phyloP scores from a whole-genome alignment of 2,888 invertebrate genomes.

The Metalampra italica region DNA sequence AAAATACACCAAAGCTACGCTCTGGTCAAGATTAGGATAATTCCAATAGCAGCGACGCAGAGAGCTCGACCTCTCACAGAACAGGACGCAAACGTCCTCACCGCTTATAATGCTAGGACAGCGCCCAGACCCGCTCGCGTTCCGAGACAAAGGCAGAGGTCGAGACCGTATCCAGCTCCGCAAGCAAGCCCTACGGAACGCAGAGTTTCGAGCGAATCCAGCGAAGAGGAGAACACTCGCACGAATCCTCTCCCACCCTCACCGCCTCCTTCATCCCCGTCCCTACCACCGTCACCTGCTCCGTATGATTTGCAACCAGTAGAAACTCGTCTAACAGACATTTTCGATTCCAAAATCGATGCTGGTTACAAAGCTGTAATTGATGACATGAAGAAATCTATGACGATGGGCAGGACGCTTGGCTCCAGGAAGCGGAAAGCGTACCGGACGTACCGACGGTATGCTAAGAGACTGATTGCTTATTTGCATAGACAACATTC shows the following conservation, averaged over 20 bases:
- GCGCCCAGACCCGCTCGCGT: conserved; percentile 64
- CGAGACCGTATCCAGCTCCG: conserved; percentile 59
- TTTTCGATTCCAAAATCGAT: conserved; percentile 73
- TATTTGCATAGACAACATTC: conserved; percentile 72
- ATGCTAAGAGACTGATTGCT: conserved; percentile 68
- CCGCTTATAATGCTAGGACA: conserved; percentile 73
- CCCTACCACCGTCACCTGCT: conserved; percentile 63
- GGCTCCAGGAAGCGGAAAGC: conserved; percentile 69
- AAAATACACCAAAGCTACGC: conserved; percentile 74
- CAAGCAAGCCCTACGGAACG: conserved; percentile 47
- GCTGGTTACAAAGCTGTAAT: conserved; percentile 77
- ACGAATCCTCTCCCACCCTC: conserved; percentile 58
- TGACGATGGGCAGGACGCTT: conserved; percentile 70
- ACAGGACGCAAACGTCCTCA: conserved; percentile 73
- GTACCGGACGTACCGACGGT: conserved; percentile 69
- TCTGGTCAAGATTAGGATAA: conserved; percentile 71
- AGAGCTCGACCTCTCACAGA: conserved; percentile 67
- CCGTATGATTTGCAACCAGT: conserved; percentile 69
- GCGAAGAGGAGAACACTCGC: conserved; percentile 69
- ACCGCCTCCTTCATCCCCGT: conserved; percentile 68
- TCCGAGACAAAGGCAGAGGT: conserved; percentile 53
- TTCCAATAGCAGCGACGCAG: conserved; percentile 69
- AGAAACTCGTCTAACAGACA: conserved; percentile 65
- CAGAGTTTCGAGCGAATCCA: conserved; percentile 67
- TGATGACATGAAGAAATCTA: conserved; percentile 76